These are phyloP conservation scores for Pangasius krempfi DNA, from an alignment of 2,797 vertebrate genomes.

Conservation along the genomic window DNA sequence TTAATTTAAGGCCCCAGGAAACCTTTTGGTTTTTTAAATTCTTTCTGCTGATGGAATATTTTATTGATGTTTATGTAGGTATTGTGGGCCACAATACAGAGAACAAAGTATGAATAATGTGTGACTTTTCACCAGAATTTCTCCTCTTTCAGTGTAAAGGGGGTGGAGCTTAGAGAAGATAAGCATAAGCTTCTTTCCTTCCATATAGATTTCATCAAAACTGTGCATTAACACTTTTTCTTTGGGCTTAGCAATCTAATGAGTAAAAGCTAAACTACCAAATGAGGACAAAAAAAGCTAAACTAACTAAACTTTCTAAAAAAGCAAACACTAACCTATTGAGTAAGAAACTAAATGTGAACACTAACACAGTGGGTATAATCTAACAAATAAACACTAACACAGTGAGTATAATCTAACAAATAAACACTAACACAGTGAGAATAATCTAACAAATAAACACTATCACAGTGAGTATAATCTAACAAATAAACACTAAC, in stretches of 20 bases:
- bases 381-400: neutral
- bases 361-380: neutral
- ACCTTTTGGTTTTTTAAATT: neutral
- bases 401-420: neutral
- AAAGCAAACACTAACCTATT: neutral
- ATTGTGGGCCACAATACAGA: neutral
- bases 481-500: neutral
- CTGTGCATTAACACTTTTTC: neutral
- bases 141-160: neutral
- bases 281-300: neutral
- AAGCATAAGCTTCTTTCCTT: neutral
- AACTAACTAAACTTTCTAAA: neutral
- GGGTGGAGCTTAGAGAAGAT: neutral
- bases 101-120: neutral
- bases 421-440: neutral
- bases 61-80: neutral
- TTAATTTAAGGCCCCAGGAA: neutral
- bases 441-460: neutral
- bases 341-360: neutral
- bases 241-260: neutral
- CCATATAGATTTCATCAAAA: neutral
- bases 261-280: neutral
- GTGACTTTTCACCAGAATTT: neutral
- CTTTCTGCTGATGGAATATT: neutral
- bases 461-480: neutral